phyloP scores from a whole-genome alignment of 2,797 vertebrate species.

The Merluccius polli region DNA sequence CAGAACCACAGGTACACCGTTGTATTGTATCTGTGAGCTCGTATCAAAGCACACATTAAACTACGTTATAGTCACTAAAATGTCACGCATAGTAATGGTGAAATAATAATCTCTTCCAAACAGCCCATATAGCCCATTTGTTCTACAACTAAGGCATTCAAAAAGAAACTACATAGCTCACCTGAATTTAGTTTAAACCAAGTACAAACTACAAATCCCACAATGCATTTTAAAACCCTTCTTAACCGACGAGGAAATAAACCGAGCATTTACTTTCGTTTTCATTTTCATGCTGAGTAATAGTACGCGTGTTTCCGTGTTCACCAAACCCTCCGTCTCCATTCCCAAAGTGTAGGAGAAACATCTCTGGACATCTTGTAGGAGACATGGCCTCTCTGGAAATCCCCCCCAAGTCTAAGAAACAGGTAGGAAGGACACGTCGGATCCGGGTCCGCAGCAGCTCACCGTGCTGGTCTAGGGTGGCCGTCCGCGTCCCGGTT shows the following conservation, averaged over 20 bases:
- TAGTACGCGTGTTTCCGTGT: conserved; percentile 27
- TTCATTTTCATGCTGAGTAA: conserved; percentile 72
- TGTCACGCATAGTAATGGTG: too few relatives aligned
- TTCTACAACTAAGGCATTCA: too few relatives aligned
- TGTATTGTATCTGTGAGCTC: too few relatives aligned
- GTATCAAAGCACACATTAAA: too few relatives aligned
- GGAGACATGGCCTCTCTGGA: conserved; percentile 66
- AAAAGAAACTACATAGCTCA: too few relatives aligned
- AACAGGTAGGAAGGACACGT: conserved; percentile 60
- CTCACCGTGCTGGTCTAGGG: too few relatives aligned
- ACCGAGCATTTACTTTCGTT: conserved; percentile 69
- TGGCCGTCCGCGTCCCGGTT: too few relatives aligned
- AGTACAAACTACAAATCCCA: conserved; percentile 33
- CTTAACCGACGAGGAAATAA: conserved; percentile 35
- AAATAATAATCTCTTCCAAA: too few relatives aligned
- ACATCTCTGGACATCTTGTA: neutral
- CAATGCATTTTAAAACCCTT: conserved; percentile 15
- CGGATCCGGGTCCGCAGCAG: conserved; percentile 1
- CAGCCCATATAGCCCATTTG: too few relatives aligned
- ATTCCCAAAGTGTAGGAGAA: neutral
- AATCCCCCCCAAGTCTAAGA: conserved; percentile 64
- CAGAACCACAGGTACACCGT: too few relatives aligned
- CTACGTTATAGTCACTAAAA: too few relatives aligned
- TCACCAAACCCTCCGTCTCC: neutral
- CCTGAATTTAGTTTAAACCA: too few relatives aligned